Percentiles rank a stretch among this genome's conserved stretches.
Evolutionary conservation across 1,140 invertebrate genomes (phyloP).

Genomic region (Drosophila bocqueti): DNA sequence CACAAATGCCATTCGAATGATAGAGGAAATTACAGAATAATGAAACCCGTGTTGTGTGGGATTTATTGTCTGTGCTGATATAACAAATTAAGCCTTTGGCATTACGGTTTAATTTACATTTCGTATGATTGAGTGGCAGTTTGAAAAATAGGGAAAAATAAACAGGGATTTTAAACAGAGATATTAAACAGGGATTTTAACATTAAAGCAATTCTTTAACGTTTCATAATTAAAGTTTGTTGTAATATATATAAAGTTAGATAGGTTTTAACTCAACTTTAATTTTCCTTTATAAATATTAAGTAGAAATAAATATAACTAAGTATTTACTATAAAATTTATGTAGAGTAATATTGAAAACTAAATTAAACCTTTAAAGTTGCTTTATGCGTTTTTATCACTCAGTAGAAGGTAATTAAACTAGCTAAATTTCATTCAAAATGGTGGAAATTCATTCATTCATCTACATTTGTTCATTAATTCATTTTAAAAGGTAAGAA

Average conservation of each 20-base stretch:
- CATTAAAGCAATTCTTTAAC: not conserved
- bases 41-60: not conserved
- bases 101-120: not conserved
- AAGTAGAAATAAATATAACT: too few relatives aligned
- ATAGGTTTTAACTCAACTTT: too few relatives aligned
- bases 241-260: too few relatives aligned
- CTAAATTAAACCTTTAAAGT: not conserved
- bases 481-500: not conserved
- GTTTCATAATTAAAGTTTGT: too few relatives aligned
- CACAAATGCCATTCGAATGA: constrained; percentile 1
- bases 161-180: too few relatives aligned
- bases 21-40: constrained; percentile 7
- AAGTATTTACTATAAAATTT: too few relatives aligned
- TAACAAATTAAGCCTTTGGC: constrained; percentile 8
- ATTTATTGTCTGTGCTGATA: constrained; percentile 1
- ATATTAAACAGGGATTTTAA: too few relatives aligned
- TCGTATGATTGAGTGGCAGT: not conserved
- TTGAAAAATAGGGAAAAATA: not conserved
- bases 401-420: not conserved
- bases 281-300: too few relatives aligned
- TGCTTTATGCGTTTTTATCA: not conserved
- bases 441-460: constrained; percentile 18
- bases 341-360: too few relatives aligned
- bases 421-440: not conserved
- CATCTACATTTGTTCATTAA: not conserved